phyloP scores from a whole-genome alignment of 2,113 vertebrate genomes.

The Trogon melanurus region DNA sequence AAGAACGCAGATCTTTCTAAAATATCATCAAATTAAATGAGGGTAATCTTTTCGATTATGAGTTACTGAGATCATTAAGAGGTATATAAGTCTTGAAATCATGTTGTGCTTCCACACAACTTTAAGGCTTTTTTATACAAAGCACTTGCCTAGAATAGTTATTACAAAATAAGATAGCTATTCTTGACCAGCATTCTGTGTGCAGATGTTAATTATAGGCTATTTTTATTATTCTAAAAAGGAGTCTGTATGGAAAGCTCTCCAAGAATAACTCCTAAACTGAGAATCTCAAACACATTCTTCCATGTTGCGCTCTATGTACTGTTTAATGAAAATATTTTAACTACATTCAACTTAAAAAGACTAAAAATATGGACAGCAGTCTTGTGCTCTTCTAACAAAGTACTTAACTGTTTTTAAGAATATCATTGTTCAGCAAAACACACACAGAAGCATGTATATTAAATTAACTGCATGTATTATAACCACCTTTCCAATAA shows the following conservation, averaged over 20 bases:
- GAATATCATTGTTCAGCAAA: neutral
- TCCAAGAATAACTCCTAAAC: constrained; percentile 15
- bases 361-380: neutral
- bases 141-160: neutral
- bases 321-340: neutral
- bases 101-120: neutral
- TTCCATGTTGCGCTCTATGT: neutral
- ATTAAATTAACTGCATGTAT: neutral
- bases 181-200: neutral
- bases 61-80: neutral
- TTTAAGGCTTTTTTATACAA: neutral
- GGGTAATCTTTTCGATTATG: neutral
- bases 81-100: neutral
- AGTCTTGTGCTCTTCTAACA: neutral
- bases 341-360: neutral
- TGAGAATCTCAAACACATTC: neutral
- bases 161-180: neutral
- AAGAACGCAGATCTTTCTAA: neutral
- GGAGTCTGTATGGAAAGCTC: neutral
- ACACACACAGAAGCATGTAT: neutral
- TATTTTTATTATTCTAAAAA: constrained; percentile 26
- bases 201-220: neutral
- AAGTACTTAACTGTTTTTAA: neutral
- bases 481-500: neutral
- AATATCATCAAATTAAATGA: neutral